phyloP scores from a whole-genome alignment of 1,140 invertebrate species.

The Pogonomyrmex californicus region DNA sequence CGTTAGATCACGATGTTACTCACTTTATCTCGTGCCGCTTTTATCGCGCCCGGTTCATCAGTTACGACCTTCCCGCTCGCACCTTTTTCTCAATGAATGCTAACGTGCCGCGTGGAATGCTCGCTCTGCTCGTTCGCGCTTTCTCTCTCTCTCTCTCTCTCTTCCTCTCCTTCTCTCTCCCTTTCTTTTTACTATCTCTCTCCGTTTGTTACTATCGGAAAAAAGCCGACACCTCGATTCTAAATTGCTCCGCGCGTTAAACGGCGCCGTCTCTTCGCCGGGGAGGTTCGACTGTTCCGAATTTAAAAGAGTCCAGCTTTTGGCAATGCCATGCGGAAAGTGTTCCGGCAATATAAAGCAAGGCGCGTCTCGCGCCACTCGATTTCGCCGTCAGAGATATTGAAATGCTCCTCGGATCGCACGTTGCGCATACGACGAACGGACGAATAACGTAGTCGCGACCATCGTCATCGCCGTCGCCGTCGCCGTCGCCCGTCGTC shows the following conservation, averaged over 20 bases:
- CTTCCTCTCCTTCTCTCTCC: background rate
- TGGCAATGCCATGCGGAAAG: background rate
- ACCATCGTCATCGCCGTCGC: conserved; percentile 1
- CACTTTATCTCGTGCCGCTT: conserved; percentile 48
- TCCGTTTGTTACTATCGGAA: conserved; percentile 5
- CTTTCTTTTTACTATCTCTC: background rate
- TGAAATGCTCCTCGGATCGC: conserved; percentile 42
- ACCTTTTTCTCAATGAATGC: conserved; percentile 28
- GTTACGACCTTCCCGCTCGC: conserved; percentile 33
- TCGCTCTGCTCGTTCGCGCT: background rate
- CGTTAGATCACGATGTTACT: conserved; percentile 42
- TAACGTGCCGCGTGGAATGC: conserved; percentile 19
- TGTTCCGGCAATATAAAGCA: conserved; percentile 24
- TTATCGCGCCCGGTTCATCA: conserved; percentile 47
- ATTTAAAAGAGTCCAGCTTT: conserved; percentile 13
- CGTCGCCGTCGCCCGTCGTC: conserved; percentile 22
- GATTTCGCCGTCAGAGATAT: conserved; percentile 50
- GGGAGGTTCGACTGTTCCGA: conserved; percentile 37
- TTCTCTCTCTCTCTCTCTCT: background rate
- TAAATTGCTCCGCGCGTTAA: conserved; percentile 33
- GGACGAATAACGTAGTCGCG: conserved; percentile 37
- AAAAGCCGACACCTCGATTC: conserved; percentile 7
- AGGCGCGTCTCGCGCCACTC: conserved; percentile 22
- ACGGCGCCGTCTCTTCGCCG: conserved; percentile 1
- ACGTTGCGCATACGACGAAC: conserved; percentile 22